Base-by-base conservation (phyloP, 2,113 vertebrate genomes). In the Coptodon rendalli region DNA sequence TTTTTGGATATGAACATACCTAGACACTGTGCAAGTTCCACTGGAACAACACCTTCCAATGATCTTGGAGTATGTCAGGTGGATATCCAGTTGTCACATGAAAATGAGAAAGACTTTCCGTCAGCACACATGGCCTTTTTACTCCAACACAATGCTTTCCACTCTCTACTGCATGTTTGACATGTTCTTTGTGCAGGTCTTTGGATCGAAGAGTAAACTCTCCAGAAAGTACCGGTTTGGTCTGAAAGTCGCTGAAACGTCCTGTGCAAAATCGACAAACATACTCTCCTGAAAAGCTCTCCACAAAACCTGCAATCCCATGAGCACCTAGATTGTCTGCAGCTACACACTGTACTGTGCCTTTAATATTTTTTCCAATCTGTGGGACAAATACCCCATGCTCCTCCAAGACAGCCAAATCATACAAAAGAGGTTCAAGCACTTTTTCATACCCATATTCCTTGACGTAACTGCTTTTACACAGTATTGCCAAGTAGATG, bases 151-250 rank as follows among this genome's bases (percentile, higher is more conserved):
- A 9, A 9, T 8, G 34, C 8, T 43, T 52, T 50, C 17, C 71
- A 22, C 50, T 83, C 24, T 80, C 71, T 43, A 10, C 9, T 34
- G 45, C 86, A 76, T 59, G 50, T 71, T 78, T 85, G 36, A 61
- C 71, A 80, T 59, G 36, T 56, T 78, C 34, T 78, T 56, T 76
- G 52, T 92, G 87, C 22, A 43, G 34, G 12, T 89, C 76, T 84
- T 68, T 84, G 45, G 53, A 87, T 88, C 82, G 61, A 79, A 87
- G 83, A 31, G 22, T 27, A 36, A 92, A 92, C 27, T 78, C 85
- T 80, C 88, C 83, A 3, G 78, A 88, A 48, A 81, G 85, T 19
- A 92, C 85, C 73, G 40, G 22, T 38, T 81, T 68, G 14, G 34
- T 68, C 43, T 56, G 50, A 84, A 76, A 81, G 6, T 81, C 79